Evolutionary conservation across 2,797 vertebrate species (phyloP).

Genomic region (Peromyscus attwateri): DNA sequence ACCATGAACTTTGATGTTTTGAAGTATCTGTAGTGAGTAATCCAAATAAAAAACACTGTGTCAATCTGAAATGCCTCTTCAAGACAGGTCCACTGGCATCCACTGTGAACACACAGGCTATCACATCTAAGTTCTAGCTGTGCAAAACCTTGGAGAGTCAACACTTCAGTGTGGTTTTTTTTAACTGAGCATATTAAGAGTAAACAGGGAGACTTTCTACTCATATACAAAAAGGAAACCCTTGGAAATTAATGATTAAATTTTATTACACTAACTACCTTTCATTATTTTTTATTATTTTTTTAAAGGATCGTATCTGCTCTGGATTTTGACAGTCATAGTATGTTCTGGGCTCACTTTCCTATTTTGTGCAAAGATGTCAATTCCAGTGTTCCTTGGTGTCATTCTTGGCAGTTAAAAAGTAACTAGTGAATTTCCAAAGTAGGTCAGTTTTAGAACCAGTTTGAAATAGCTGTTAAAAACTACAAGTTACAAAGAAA

Average conservation of each 20-base stretch:
- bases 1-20: not conserved
- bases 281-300: not conserved
- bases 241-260: not conserved
- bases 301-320: not conserved
- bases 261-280: not conserved
- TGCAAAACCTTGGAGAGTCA: not conserved
- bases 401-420: conserved; percentile 14
- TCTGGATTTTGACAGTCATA: conserved; percentile 5
- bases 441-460: conserved; percentile 55
- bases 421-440: conserved; percentile 14
- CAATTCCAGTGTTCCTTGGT: not conserved
- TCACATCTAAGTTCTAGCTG: not conserved
- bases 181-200: not conserved
- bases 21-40: not conserved
- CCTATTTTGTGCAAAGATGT: conserved; percentile 1
- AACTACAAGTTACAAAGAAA: conserved; percentile 1
- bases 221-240: not conserved
- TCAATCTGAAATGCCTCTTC: not conserved
- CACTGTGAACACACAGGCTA: not conserved
- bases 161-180: not conserved
- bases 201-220: not conserved
- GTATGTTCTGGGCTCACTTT: conserved; percentile 1
- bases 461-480: conserved; percentile 46
- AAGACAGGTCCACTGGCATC: not conserved
- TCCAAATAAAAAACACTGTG: not conserved